Conservation (phyloP, 2,888 invertebrate genomes). For the Caenorhabditis virilis region DNA sequence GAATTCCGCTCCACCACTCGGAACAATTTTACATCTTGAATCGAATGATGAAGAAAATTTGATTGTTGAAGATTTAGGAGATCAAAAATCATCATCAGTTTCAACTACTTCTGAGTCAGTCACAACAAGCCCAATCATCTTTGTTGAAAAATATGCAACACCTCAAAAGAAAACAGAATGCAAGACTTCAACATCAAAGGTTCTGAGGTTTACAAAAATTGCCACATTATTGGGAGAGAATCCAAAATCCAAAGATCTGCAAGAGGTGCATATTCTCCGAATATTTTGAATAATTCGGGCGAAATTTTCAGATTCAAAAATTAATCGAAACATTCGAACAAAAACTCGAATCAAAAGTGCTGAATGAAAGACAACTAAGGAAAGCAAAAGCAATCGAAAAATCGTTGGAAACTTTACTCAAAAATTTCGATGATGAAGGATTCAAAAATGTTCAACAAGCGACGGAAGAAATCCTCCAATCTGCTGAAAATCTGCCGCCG, state of each 20-base stretch:
- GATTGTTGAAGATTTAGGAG: constrained; percentile 20
- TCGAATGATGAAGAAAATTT: constrained; percentile 19
- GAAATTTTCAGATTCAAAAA: constrained; percentile 15
- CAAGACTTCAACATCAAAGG: constrained; percentile 23
- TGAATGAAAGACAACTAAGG: constrained; percentile 17
- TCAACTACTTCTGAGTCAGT: constrained; percentile 21
- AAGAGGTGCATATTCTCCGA: constrained; percentile 20
- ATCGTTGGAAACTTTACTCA: constrained; percentile 32
- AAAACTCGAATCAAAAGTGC: constrained; percentile 17
- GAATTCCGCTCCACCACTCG: constrained; percentile 28
- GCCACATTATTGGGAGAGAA: constrained; percentile 43
- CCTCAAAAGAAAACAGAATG: constrained; percentile 18
- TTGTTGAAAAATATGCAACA: constrained; percentile 26
- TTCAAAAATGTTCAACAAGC: constrained; percentile 20
- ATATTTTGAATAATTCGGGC: neutral
- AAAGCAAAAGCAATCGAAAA: constrained; percentile 28
- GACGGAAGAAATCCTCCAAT: constrained; percentile 23
- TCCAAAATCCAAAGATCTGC: constrained; percentile 37
- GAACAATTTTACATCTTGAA: constrained; percentile 25
- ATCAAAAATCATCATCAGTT: constrained; percentile 7
- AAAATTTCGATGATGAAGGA: constrained; percentile 29
- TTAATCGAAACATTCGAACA: constrained; percentile 22
- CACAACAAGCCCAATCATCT: constrained; percentile 32
- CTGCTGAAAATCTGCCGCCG: constrained; percentile 8
- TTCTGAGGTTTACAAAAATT: constrained; percentile 38